Base-by-base conservation (phyloP, 2,113 vertebrate species). In the Apteryx mantelli region DNA sequence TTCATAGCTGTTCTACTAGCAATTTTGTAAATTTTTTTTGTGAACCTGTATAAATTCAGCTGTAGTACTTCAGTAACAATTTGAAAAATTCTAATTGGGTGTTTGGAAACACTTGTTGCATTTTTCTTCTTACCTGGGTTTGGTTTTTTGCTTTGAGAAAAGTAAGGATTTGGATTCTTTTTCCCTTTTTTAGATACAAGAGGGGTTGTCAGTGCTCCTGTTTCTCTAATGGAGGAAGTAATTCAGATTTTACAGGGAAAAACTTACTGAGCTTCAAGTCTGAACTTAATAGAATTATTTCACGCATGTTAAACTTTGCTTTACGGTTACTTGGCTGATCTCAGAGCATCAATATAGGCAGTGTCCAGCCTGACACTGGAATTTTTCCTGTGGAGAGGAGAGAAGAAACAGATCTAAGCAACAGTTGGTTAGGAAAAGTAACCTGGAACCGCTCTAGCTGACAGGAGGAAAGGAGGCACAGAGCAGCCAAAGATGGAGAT, bases 201-300 rank as follows among this genome's bases (percentile, higher is more conserved):
- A 18, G 17, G 19, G 16, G 2, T 44, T 4, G 82, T 80, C 53
- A 50, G 17, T 71, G 61, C 20, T 85, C 4, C 30, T 34, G 4
- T 50, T 94, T 75, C 26, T n/a, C 22, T 60, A 8, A 40, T 7
- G 30, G 7, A 83, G 73, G 50, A 15, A 46, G 44, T 46, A 70
- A 5, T 71, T 75, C 7, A 48, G 50, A 14, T 53, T 91, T 86
- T 63, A 6, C n/a, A 55, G 40, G 20, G 46, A 24, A 74, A 22
- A 74, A 22, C 21, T 42, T 13, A 2, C 0, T 36, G 30, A 89
- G 26, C 40, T 44, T 22, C 0, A 1, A 2, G 1, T 66, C 65
- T 61, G 55, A 78, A 89, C 40, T 52, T 87, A 17, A 5, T 22
- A 34, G 34, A 71, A 55, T 46, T 46, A 11, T 68, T 15, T 0